phyloP scores from a whole-genome alignment of 2,888 invertebrate genomes.

The Drosophila gaucha region DNA sequence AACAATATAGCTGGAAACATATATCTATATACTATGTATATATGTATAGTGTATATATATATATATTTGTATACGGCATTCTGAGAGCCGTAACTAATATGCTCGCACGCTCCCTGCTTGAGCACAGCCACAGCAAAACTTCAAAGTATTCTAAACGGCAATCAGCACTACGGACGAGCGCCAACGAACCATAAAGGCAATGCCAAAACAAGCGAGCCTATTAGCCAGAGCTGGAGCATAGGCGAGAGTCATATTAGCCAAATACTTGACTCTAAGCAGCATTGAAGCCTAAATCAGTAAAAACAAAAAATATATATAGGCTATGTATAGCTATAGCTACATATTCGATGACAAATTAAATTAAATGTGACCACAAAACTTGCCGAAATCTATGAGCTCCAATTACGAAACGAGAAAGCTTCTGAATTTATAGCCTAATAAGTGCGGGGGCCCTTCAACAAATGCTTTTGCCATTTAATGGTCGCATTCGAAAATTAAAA shows the following conservation, averaged over 20 bases:
- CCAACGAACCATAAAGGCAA: conserved; percentile 58
- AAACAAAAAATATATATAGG: background rate
- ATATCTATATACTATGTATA: no score
- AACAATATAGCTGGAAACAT: no score
- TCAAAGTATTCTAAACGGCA: conserved; percentile 40
- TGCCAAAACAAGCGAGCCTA: conserved; percentile 44
- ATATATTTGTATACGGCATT: background rate
- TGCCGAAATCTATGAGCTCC: conserved; percentile 47
- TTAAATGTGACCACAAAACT: conserved; percentile 41
- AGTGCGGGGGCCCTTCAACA: background rate
- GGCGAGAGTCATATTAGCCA: conserved; percentile 47
- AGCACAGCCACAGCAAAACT: conserved; percentile 19
- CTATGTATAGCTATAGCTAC: no score
- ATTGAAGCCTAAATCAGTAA: conserved; percentile 10
- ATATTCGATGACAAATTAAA: conserved; percentile 55
- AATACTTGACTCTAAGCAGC: conserved; percentile 37
- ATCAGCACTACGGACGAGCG: conserved; percentile 22
- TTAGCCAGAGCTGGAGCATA: conserved; percentile 43
- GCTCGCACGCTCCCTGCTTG: conserved; percentile 4
- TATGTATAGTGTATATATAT: background rate
- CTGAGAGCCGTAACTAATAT: conserved; percentile 3
- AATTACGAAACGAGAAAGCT: conserved; percentile 33
- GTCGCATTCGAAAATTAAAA: conserved; percentile 58
- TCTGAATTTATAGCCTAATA: conserved; percentile 19
- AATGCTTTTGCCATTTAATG: conserved; percentile 36